Evolutionary conservation across 2,888 invertebrate species (phyloP), one percentile per base, ranked within the genome.

Genomic region (Eupeodes latifasciatus): DNA sequence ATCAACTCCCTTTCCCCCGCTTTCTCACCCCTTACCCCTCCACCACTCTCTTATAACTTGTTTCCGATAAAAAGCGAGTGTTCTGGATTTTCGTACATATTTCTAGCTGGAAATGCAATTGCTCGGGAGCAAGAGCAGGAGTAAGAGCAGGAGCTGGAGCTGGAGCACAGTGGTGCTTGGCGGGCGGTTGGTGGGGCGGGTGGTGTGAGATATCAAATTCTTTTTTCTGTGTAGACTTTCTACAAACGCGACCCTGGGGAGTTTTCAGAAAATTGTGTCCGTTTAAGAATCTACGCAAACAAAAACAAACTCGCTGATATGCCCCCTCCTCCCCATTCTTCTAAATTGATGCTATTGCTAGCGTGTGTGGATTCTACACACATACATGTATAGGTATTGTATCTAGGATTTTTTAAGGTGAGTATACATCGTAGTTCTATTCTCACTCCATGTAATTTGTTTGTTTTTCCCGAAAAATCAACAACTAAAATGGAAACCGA

Each of bases 401-500:
- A 57, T 71, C 34, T 49, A 53, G 40, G 57, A 40, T 44, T 40
- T 11, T 53, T 6, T 53, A 5, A 40, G 40, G 40, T 9, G 4
- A 1, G 40, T 40, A 40, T 40, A 40, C 6, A 40, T 40, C 40
- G 40, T 40, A 40, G 40, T 40, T 40, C 40, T 40, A 40, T 40
- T 40, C 69, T 49, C 69, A 71, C 27, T 59, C 64, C 75, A 81
- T 85, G 78, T 85, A 88, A 88, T 88, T 85, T 88, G 85, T 81
- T 88, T 88, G 84, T 83, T 78, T 66, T 85, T 84, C 78, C 78
- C 66, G 81, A 85, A 85, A 88, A 88, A 88, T 88, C 88, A 85
- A 88, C 85, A 88, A 88, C 84, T 88, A 88, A 88, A 85, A 85
- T 88, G 81, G 14, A 81, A 88, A 88, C 88, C 84, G 81, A 88